Evolutionary conservation across 2,797 vertebrate genomes (phyloP).

Genomic region (Alauda arvensis): DNA sequence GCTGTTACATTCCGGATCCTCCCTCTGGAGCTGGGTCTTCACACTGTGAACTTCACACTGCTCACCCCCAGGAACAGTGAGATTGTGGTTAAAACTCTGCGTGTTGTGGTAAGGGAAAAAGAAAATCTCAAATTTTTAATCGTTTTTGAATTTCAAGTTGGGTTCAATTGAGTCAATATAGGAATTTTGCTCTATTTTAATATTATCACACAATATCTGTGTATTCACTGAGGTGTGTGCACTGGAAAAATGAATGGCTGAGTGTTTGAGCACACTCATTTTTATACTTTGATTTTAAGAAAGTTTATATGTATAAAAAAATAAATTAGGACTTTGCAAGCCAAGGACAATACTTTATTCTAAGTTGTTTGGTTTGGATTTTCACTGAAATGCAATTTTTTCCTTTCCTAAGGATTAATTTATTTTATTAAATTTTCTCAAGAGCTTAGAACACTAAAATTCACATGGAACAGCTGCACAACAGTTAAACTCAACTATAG

Average conservation of each 20-base stretch:
- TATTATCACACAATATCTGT: background rate
- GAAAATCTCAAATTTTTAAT: background rate
- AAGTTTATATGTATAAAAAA: background rate
- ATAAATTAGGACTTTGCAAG: background rate
- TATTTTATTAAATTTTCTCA: background rate
- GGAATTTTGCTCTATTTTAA: background rate
- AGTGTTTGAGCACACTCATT: background rate
- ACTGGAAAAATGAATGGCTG: background rate
- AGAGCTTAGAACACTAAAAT: background rate
- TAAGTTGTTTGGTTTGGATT: background rate
- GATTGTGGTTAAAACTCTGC: constrained; percentile 78
- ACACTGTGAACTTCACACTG: constrained; percentile 83
- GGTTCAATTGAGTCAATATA: background rate
- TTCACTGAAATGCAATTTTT: background rate
- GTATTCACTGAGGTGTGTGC: background rate
- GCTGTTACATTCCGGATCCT: constrained; percentile 78
- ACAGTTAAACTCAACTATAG: background rate
- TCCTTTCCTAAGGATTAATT: background rate
- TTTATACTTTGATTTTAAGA: background rate
- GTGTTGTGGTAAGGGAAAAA: constrained; percentile 81
- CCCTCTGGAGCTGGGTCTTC: constrained; percentile 82
- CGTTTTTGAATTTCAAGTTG: background rate
- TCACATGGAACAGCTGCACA: background rate
- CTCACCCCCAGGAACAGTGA: constrained; percentile 49
- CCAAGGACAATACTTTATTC: background rate